These are phyloP conservation scores for Cephus runcator DNA, from an alignment of 2,888 invertebrate genomes.

Conservation along the genomic window DNA sequence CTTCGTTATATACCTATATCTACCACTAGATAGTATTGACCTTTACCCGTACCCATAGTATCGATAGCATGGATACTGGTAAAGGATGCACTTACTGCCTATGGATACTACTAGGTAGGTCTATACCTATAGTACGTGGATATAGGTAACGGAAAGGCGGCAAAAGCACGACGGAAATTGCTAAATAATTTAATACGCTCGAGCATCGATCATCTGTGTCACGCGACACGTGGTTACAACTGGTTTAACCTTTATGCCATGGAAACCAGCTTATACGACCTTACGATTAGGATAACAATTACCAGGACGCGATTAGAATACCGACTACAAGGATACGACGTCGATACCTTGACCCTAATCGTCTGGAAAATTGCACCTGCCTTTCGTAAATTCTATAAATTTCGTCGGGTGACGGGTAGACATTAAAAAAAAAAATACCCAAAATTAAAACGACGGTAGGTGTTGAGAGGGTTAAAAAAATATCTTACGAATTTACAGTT, in stretches of 20 bases:
- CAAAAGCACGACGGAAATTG: conserved; percentile 38
- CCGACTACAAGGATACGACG: background rate
- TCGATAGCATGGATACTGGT: too few relatives aligned
- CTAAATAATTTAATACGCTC: conserved; percentile 53
- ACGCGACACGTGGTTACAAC: conserved; percentile 41
- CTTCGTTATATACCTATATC: too few relatives aligned
- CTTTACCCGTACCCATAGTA: too few relatives aligned
- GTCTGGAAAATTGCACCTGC: background rate
- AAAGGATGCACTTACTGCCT: too few relatives aligned
- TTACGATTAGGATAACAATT: background rate
- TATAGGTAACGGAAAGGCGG: background rate
- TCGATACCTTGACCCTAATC: background rate
- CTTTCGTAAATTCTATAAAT: background rate
- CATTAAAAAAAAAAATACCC: too few relatives aligned
- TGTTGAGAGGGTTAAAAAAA: background rate
- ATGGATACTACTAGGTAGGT: too few relatives aligned
- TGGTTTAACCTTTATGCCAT: background rate
- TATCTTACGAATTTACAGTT: background rate
- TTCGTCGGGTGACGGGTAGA: background rate
- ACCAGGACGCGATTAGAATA: background rate
- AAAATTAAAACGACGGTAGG: background rate
- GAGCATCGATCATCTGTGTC: conserved; percentile 52
- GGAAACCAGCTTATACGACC: background rate
- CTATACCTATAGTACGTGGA: too few relatives aligned
- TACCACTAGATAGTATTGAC: too few relatives aligned